Evolutionary conservation across 2,888 invertebrate genomes (phyloP).

Genomic region (Ferdinandea cuprea): DNA sequence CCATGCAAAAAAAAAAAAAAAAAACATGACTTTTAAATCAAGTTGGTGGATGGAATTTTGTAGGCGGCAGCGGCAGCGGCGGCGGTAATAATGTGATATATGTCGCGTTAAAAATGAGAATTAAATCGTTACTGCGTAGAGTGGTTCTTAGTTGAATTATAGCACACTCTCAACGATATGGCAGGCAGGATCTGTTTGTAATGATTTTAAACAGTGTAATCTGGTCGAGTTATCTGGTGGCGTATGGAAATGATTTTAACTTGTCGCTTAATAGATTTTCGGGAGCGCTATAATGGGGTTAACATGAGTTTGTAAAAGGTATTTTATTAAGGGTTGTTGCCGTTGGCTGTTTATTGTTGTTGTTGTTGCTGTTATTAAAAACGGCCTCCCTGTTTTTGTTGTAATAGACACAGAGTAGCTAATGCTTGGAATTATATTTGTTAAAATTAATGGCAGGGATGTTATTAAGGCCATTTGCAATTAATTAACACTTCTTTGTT

Average conservation of each 20-base stretch:
- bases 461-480: no score
- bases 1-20: no score
- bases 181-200: constrained; percentile 12
- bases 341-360: no score
- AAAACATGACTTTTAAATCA: constrained; percentile 6
- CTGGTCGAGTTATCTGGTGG: neutral
- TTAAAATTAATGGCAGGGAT: no score
- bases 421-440: no score
- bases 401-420: no score
- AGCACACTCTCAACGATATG: neutral
- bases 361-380: no score
- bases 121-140: constrained; percentile 18
- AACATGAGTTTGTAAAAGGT: neutral
- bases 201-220: constrained; percentile 11
- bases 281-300: neutral
- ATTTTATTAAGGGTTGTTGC: constrained; percentile 2
- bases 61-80: no score
- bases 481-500: no score
- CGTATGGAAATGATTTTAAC: constrained; percentile 14
- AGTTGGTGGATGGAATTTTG: constrained; percentile 28
- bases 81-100: constrained; percentile 18
- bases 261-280: constrained; percentile 25
- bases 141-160: constrained; percentile 28
- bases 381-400: no score
- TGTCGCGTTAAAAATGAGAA: constrained; percentile 31